phyloP scores from a whole-genome alignment of 2,888 invertebrate genomes.

The Sisyra nigra region DNA sequence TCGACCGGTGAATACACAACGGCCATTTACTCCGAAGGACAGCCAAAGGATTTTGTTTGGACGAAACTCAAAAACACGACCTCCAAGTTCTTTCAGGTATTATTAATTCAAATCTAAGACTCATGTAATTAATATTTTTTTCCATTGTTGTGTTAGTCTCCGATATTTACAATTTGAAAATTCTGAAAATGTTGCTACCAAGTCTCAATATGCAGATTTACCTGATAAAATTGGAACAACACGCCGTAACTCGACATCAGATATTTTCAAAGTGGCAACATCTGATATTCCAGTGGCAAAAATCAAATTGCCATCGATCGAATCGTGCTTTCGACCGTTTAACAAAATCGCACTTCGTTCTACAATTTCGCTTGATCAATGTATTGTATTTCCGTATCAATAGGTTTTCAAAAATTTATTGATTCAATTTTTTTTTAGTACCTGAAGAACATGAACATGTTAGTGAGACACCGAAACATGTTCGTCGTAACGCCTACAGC shows the following conservation, averaged over 20 bases:
- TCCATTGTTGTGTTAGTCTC: slow-evolving; percentile 36
- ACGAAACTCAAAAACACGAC: slow-evolving; percentile 35
- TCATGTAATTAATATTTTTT: slow-evolving; percentile 1
- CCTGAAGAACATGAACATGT: slow-evolving; percentile 29
- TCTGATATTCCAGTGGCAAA: slow-evolving; percentile 21
- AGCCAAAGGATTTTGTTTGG: slow-evolving; percentile 64
- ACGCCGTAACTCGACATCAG: slow-evolving; percentile 25
- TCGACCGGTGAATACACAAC: slow-evolving; percentile 54
- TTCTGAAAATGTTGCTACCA: slow-evolving; percentile 16
- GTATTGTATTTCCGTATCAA: slow-evolving; percentile 17
- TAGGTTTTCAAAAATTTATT: neutral
- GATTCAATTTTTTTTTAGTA: slow-evolving; percentile 21
- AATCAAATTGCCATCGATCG: slow-evolving; percentile 38
- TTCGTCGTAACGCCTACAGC: slow-evolving; percentile 23
- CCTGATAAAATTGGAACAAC: slow-evolving; percentile 22
- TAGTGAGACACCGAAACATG: slow-evolving; percentile 9
- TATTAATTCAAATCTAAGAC: slow-evolving; percentile 4
- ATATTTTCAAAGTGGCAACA: slow-evolving; percentile 10
- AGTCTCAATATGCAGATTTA: slow-evolving; percentile 22
- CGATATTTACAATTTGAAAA: slow-evolving; percentile 42
- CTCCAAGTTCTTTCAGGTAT: slow-evolving; percentile 66
- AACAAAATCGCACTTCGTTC: slow-evolving; percentile 29
- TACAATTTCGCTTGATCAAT: slow-evolving; percentile 25
- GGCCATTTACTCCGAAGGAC: slow-evolving; percentile 76
- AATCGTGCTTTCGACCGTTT: slow-evolving; percentile 31